Conservation (phyloP, 2,797 vertebrate species). For the Malacoraja senta region DNA sequence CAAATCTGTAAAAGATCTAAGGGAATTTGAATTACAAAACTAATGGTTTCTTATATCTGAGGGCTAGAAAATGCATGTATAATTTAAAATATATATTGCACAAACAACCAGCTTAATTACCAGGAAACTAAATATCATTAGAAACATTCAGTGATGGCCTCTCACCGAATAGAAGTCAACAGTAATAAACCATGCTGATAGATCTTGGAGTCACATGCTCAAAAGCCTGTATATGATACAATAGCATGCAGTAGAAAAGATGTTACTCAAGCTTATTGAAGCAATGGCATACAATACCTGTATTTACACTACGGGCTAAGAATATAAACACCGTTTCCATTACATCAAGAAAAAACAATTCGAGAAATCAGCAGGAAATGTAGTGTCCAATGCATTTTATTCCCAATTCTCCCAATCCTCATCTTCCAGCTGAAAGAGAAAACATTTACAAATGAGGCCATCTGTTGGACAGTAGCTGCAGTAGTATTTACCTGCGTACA, state of each 20-base stretch:
- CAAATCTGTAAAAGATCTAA: slow-evolving; percentile 66
- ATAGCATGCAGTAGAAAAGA: slow-evolving; percentile 36
- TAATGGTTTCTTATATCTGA: slow-evolving; percentile 51
- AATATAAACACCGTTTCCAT: slow-evolving; percentile 31
- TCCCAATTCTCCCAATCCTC: slow-evolving; percentile 98
- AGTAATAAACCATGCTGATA: slow-evolving; percentile 33
- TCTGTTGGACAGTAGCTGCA: neutral
- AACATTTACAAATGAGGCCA: neutral
- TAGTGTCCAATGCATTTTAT: slow-evolving; percentile 46
- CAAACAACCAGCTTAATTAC: slow-evolving; percentile 52
- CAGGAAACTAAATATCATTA: slow-evolving; percentile 43
- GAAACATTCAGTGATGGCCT: slow-evolving; percentile 46
- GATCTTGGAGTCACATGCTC: slow-evolving; percentile 34
- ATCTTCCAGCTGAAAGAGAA: slow-evolving; percentile 71
- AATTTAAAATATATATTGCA: slow-evolving; percentile 66
- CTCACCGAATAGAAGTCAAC: slow-evolving; percentile 39
- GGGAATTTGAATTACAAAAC: slow-evolving; percentile 67
- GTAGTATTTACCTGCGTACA: neutral
- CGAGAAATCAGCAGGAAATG: slow-evolving; percentile 13
- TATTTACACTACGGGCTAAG: slow-evolving; percentile 9
- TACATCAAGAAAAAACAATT: slow-evolving; percentile 27
- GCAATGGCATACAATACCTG: slow-evolving; percentile 31
- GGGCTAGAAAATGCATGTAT: slow-evolving; percentile 56
- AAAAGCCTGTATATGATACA: slow-evolving; percentile 27
- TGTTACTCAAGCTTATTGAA: slow-evolving; percentile 31